Percentiles rank a stretch among this genome's conserved stretches.
phyloP scores from a whole-genome alignment of 2,113 vertebrate genomes.

The Conger conger region DNA sequence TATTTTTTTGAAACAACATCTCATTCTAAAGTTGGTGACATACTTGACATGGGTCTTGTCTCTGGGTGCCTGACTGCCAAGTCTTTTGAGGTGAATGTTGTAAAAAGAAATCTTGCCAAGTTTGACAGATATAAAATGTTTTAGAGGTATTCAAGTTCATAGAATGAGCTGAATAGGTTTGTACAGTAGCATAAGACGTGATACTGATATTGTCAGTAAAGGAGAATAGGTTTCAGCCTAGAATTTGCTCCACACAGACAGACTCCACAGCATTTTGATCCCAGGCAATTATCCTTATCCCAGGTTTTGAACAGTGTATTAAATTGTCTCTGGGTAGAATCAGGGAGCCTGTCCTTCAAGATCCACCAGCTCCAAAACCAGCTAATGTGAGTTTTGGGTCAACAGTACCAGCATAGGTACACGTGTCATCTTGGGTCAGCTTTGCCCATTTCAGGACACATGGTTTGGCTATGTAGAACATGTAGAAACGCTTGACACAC shows the following conservation, averaged over 20 bases:
- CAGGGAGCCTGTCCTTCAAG: background rate
- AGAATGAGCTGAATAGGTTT: background rate
- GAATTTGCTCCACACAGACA: background rate
- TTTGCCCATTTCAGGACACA: background rate
- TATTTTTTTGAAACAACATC: background rate
- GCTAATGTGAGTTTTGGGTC: background rate
- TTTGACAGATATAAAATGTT: background rate
- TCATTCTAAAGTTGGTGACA: background rate
- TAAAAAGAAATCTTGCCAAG: background rate
- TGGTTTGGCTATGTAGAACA: background rate
- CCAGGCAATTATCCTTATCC: background rate
- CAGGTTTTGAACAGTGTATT: background rate
- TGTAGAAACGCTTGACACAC: background rate
- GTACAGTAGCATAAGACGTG: background rate
- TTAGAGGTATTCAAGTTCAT: background rate
- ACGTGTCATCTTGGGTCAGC: background rate
- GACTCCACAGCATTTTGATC: background rate
- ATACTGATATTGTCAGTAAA: background rate
- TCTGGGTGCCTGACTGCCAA: background rate
- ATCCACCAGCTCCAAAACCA: background rate
- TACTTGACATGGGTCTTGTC: background rate
- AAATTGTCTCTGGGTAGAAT: background rate
- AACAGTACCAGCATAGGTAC: background rate
- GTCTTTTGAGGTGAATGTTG: background rate
- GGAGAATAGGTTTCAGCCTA: background rate